These are phyloP conservation scores for Neopipo cinnamomea DNA, from an alignment of 2,113 vertebrate genomes.

Conservation along the genomic window DNA sequence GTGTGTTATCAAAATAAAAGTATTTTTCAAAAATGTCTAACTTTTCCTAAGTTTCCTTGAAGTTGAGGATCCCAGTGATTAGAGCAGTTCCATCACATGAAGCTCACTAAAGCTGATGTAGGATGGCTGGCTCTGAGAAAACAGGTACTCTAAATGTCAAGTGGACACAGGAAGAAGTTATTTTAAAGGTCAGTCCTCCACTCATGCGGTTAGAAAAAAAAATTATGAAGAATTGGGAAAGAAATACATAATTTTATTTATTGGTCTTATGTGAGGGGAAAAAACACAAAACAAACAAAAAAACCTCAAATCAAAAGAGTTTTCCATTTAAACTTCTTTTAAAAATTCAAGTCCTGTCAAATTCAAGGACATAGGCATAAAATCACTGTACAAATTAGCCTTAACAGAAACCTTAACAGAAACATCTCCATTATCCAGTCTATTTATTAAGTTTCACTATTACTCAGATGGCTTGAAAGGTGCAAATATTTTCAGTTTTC, in stretches of 20 bases:
- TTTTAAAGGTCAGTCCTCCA: background rate
- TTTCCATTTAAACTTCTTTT: background rate
- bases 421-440: background rate
- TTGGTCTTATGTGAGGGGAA: rapidly evolving
- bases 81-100: background rate
- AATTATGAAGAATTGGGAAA: background rate
- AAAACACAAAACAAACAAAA: too few species aligned
- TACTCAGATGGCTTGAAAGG: background rate
- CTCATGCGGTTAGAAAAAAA: background rate
- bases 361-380: background rate
- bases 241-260: background rate
- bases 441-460: background rate
- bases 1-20: background rate
- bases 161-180: background rate
- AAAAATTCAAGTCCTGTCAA: background rate
- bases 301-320: background rate
- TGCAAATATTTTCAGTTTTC: background rate
- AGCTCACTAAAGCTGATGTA: background rate
- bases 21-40: background rate
- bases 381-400: background rate
- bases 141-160: background rate
- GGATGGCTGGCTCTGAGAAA: background rate
- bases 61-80: background rate
- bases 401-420: background rate
- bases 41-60: background rate